Base-by-base conservation (phyloP, 2,888 invertebrate species). In the Conistra vaccinii region DNA sequence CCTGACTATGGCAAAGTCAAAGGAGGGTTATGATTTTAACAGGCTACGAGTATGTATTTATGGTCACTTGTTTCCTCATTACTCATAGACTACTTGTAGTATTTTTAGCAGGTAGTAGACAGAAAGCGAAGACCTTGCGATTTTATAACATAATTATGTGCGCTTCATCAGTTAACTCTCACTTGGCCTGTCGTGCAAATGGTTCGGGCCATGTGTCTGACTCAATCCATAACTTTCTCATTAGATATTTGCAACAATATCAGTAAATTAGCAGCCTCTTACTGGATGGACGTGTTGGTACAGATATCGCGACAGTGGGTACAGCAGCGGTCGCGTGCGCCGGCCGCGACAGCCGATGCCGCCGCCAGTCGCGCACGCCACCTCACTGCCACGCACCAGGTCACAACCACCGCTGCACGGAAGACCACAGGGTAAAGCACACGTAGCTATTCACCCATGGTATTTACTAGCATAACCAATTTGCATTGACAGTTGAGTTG, bases 281-380 rank as follows among this genome's bases (percentile, higher is more conserved):
- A 42, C 17, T 51, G 32, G 9, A 5, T 51, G 32, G 9, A 5
- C 3, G 20, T 32, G 10, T 32, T 17, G 51, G 39, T 6, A 3
- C 80, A 96, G 96, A 82, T 96, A 96, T 69, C 94, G 96, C 0
- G 96, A 96, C 87, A 96, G 96, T 57, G 95, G 95, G 2, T 95
- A 95, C 89, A 93, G 93, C 86, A 95, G 95, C 82, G 92, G 92
- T 0, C 92, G 94, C 12, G 83, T 87, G 23, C 91, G 93, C 1
- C 90, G 92, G 3, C 45, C 89, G 32, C 88, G 91, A 60, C 86
- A 84, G 32, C 81, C 86, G 9, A 74, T 77, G 14, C 80, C 77
- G 61, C 85, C 84, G 53, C 81, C 61, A 20, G 57, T 3, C 10
- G 32, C 83, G 63, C 76, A 87, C 68, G 53, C 85, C 68, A 26